Evolutionary conservation across 2,888 invertebrate species (phyloP).

Genomic region (Lepeophtheirus nordmannii): DNA sequence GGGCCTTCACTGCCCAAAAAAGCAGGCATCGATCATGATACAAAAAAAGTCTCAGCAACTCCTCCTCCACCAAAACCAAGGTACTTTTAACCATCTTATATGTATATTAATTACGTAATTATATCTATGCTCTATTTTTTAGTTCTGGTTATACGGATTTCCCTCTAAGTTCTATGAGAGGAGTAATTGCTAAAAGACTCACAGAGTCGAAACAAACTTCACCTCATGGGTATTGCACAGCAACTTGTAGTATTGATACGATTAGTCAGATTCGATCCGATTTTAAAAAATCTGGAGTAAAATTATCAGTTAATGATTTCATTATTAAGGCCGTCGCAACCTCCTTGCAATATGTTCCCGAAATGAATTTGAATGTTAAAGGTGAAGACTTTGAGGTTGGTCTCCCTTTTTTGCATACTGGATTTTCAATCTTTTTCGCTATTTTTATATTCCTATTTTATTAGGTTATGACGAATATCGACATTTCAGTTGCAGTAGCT

Average conservation of each 20-base stretch:
- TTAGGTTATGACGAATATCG: conserved; percentile 37
- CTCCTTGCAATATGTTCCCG: conserved; percentile 17
- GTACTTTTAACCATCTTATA: conserved; percentile 23
- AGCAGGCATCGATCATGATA: conserved; percentile 14
- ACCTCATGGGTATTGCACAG: conserved; percentile 49
- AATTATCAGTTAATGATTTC: conserved; percentile 50
- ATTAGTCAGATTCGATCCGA: conserved; percentile 40
- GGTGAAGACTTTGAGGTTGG: conserved; percentile 38
- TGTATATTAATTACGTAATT: conserved; percentile 26
- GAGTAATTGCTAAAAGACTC: conserved; percentile 47
- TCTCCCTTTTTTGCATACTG: conserved; percentile 23
- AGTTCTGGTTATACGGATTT: conserved; percentile 38
- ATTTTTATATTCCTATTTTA: conserved; percentile 31
- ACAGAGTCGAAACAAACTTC: conserved; percentile 44
- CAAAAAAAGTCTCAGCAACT: conserved; percentile 21
- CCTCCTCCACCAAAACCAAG: conserved; percentile 25
- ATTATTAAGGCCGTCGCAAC: conserved; percentile 34
- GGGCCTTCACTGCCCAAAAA: conserved; percentile 28
- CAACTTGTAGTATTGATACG: conserved; percentile 41
- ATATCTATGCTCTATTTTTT: not conserved
- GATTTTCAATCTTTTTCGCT: not conserved
- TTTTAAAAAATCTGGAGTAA: conserved; percentile 40
- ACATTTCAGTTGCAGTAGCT: conserved; percentile 49
- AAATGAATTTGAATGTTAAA: conserved; percentile 34
- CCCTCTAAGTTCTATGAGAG: conserved; percentile 44